Conservation (phyloP, 2,888 invertebrate species). For the Toxonevra muliebris region DNA sequence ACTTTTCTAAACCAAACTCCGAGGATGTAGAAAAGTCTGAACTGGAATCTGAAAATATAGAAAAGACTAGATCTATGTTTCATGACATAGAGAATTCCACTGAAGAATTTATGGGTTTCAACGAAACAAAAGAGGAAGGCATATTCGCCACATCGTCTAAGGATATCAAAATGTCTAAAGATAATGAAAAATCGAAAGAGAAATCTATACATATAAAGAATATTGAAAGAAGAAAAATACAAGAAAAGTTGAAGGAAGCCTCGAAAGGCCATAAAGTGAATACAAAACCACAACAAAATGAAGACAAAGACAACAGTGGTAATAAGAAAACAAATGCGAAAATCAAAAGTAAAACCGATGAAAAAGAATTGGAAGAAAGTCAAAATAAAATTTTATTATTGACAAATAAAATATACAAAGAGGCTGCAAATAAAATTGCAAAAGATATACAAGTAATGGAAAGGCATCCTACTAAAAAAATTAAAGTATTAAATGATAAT, state of each 20-base stretch:
- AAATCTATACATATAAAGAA: no score
- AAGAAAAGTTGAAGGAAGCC: no score
- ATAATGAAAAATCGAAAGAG: no score
- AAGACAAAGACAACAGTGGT: not conserved
- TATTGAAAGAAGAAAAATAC: no score
- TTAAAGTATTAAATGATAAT: no score
- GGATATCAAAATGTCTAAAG: no score
- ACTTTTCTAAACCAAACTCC: no score
- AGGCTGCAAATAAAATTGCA: not conserved
- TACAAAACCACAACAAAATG: not conserved
- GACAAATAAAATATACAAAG: conserved; percentile 11
- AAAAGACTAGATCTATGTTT: no score
- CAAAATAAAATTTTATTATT: no score
- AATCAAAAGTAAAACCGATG: not conserved
- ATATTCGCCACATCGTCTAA: no score
- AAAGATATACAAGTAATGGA: conserved; percentile 3
- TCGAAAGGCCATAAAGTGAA: not conserved
- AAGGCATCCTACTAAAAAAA: not conserved
- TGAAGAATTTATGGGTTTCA: conserved; percentile 1
- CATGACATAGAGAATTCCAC: no score
- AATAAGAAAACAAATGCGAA: not conserved
- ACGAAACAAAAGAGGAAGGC: not conserved
- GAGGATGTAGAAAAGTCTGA: not conserved
- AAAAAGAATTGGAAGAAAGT: not conserved
- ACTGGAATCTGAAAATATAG: not conserved